Percentiles rank a stretch among this genome's conserved stretches.
Evolutionary conservation across 2,113 vertebrate genomes (phyloP).

Genomic region (Sisor rabdophorus): DNA sequence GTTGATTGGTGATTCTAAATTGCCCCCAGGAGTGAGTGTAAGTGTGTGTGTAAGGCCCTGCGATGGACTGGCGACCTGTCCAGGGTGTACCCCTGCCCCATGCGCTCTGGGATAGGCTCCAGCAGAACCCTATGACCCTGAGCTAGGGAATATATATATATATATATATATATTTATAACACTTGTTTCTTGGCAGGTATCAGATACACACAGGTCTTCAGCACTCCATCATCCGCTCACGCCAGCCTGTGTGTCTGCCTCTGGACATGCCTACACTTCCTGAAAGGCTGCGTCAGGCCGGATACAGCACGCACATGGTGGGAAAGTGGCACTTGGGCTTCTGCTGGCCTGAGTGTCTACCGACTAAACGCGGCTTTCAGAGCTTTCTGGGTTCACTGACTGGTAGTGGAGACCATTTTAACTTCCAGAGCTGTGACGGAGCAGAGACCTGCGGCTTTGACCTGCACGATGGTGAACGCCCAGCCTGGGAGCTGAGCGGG

Average conservation of each 20-base stretch:
- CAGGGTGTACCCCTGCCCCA: no score
- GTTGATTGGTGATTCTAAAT: no score
- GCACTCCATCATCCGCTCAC: slow-evolving; percentile 87
- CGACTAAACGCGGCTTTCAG: slow-evolving; percentile 84
- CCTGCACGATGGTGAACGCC: slow-evolving; percentile 83
- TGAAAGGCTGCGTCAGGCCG: slow-evolving; percentile 80
- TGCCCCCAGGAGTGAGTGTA: no score
- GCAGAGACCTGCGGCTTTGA: slow-evolving; percentile 90
- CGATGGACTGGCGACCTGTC: no score
- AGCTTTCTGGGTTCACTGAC: slow-evolving; percentile 88
- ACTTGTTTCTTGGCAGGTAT: slow-evolving; percentile 72
- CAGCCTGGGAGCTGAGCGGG: slow-evolving; percentile 84
- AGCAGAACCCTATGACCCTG: no score
- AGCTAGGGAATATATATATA: no score
- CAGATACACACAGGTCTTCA: slow-evolving; percentile 94
- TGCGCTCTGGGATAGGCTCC: no score
- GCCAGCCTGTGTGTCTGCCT: slow-evolving; percentile 89
- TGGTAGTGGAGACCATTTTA: slow-evolving; percentile 89
- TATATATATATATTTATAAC: no score
- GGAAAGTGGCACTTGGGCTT: slow-evolving; percentile 97
- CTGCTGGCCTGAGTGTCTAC: slow-evolving; percentile 82
- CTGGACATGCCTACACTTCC: slow-evolving; percentile 80
- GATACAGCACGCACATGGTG: slow-evolving; percentile 90
- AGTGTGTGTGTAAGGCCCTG: no score
- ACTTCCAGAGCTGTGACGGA: slow-evolving; percentile 89